These are phyloP conservation scores for Lycopodina hypogea DNA, from an alignment of 37 sponge, comb jelly and placozoan genomes.

Conservation along the genomic window DNA sequence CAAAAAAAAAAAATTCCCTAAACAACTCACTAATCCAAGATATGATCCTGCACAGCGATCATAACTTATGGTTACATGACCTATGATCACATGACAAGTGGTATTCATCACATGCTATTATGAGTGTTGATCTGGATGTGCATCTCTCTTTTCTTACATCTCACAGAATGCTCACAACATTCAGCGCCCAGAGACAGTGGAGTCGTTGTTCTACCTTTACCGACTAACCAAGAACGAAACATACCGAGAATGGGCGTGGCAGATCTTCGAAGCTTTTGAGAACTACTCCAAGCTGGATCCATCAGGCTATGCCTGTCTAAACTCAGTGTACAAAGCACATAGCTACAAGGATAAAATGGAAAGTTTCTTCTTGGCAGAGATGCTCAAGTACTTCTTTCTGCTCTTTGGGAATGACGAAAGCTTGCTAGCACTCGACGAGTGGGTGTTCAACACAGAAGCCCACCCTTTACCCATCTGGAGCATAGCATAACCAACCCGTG, in stretches of 20 bases:
- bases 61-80: too few relatives aligned
- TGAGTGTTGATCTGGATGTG: too few relatives aligned
- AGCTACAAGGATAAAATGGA: conserved; percentile 73
- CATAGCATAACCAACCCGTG: too few relatives aligned
- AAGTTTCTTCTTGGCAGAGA: conserved; percentile 85
- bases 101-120: too few relatives aligned
- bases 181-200: conserved; percentile 92
- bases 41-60: too few relatives aligned
- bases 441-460: conserved; percentile 95
- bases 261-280: conserved; percentile 86
- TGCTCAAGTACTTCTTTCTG: conserved; percentile 84
- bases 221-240: conserved; percentile 61
- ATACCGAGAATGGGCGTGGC: conserved; percentile 93
- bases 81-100: too few relatives aligned
- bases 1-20: too few relatives aligned
- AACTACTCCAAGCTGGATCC: conserved; percentile 40
- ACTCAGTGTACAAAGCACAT: conserved; percentile 23
- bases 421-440: conserved; percentile 61
- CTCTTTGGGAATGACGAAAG: conserved; percentile 70
- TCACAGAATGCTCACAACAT: not conserved
- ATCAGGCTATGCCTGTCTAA: conserved; percentile 69
- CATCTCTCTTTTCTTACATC: too few relatives aligned
- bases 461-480: conserved; percentile 81
- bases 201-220: conserved; percentile 85
- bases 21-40: too few relatives aligned